Evolutionary conservation across 2,888 invertebrate genomes (phyloP), one percentile per base, ranked within the genome.

Genomic region (Epirrhoe alternata): DNA sequence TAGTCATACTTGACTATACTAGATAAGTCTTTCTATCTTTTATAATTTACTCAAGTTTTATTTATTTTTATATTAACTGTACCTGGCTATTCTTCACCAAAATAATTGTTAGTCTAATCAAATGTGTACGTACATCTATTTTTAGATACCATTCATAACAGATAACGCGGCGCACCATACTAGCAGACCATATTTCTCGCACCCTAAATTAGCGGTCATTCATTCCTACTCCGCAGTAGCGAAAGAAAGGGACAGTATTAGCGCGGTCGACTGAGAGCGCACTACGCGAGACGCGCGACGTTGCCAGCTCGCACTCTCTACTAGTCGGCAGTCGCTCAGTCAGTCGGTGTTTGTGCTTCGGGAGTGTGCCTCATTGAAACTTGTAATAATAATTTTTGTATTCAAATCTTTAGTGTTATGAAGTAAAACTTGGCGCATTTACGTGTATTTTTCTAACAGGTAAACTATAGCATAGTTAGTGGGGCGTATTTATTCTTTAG

Each of bases 261-360:
- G 16, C 49, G 55, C n/a, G 8, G 12, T 12, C 4, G 38, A 42
- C 38, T 3, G 38, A 42, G 38, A 42, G 38, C 38, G 38, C 38
- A 10, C 38, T 42, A 42, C 12, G 14, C 5, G 60, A 33, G 35
- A 8, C 55, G 16, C 12, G 73, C 68, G 69, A 55, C 69, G 73
- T 68, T 73, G 73, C 73, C 71, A 52, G 50, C 55, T 64, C 62
- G 69, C 49, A 10, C 8, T 1, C 38, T 12, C 8, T 10, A 12
- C 1, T 31, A 3, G 12, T 42, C 4, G 52, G 52, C 35, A n/a
- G 14, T n/a, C 53, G 16, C 33, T 49, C 33, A 47, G 1, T 50
- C 56, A 38, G 38, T 54, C 38, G 14, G 54, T 35, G 14, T 54
- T 50, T 51, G 51, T 51, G 47, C 12, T 16, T 47, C 14, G 14